Base-by-base conservation (phyloP, 2,113 vertebrate genomes). In the Argyrosomus japonicus region DNA sequence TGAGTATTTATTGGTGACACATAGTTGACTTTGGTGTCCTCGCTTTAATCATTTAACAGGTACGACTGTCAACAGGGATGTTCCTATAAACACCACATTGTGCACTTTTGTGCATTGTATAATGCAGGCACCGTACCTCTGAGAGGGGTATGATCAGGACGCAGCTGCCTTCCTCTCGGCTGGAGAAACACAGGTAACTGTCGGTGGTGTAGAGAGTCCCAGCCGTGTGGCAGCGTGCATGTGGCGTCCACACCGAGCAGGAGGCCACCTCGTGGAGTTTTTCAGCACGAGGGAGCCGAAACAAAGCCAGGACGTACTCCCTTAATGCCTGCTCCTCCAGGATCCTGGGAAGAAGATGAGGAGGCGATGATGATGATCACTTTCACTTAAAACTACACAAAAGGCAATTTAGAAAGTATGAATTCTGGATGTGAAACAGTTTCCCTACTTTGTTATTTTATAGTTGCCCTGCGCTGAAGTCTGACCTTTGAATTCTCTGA, bases 231-330 rank as follows among this genome's bases (percentile, higher is more conserved):
- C 96, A 96, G 94, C 98, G 97, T 11, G 96, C 96, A 57, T 99
- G 97, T 0, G 98, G 97, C 0, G 98, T 98, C 98, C 98, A 99
- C 14, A 97, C 94, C 2, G 97, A 95, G 57, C 98, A 99, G 40
- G 96, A 93, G 18, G 94, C 86, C 61, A 97, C 96, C 2, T 96
- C 94, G 0, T 95, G 93, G 60, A 99, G 93, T 47, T 88, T 94
- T 91, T 99, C 98, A 1, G 75, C 88, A 32, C 97, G 96, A 0
- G 98, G 97, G 68, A 99, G 91, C 71, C 97, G 94, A 82, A 99
- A 99, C 92, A 97, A 95, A 21, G 98, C 97, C 76, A 97, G 94
- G 86, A 99, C 98, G 88, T 97, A 97, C 85, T 98, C 96, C 4
- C 96, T 95, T 73, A 98, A 91, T 0, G 96, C 96, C 93, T 97